These are phyloP conservation scores for Drosophila formosana DNA, from an alignment of 2,888 invertebrate species.

Conservation along the genomic window DNA sequence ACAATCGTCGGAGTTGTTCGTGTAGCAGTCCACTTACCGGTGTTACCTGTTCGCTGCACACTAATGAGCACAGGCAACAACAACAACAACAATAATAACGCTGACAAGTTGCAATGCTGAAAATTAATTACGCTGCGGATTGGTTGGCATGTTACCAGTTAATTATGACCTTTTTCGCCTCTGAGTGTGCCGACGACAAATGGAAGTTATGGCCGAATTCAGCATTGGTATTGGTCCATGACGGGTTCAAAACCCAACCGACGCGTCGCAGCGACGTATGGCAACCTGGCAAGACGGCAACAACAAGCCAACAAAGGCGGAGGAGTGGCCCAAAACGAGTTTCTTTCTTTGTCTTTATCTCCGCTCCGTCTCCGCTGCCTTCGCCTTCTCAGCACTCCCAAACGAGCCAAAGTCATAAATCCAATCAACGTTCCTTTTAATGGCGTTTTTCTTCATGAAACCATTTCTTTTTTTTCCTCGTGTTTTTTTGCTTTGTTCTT, in stretches of 20 bases:
- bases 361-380: constrained; percentile 19
- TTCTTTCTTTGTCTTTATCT: constrained; percentile 51
- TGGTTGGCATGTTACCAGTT: constrained; percentile 66
- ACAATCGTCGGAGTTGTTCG: constrained; percentile 9
- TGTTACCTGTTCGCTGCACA: constrained; percentile 56
- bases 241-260: constrained; percentile 10
- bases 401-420: constrained; percentile 58
- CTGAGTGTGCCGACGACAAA: constrained; percentile 55
- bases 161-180: constrained; percentile 64
- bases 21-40: constrained; percentile 30
- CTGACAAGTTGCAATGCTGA: constrained; percentile 65
- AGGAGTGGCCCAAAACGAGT: constrained; percentile 59
- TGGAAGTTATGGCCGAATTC: constrained; percentile 53
- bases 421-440: constrained; percentile 72
- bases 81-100: constrained; percentile 42
- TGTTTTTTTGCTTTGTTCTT: constrained; percentile 24
- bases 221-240: constrained; percentile 50
- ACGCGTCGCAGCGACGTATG: not conserved
- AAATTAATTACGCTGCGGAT: constrained; percentile 69
- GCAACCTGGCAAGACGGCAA: not conserved
- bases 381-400: constrained; percentile 24
- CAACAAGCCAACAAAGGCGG: constrained; percentile 25
- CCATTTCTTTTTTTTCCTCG: constrained; percentile 38
- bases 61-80: constrained; percentile 67
- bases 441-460: constrained; percentile 65